Evolutionary conservation across 2,113 vertebrate species (phyloP), one percentile per base, ranked within the genome.

Genomic region (Sardina pilchardus): DNA sequence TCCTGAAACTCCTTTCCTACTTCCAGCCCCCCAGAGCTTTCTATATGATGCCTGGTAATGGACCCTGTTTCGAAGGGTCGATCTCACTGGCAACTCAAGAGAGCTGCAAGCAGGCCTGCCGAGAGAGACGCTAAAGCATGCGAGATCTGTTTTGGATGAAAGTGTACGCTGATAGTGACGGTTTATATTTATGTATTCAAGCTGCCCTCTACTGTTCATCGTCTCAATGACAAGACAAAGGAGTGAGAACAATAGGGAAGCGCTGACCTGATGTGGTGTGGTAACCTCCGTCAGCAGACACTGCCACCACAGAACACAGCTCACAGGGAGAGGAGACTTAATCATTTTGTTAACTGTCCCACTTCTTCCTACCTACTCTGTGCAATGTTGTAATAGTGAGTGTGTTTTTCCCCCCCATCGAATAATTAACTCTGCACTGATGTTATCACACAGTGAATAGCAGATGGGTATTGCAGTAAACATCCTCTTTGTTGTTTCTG

Each of bases 161-260:
- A 78, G 89, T 84, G 85, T 86, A 88, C 90, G 91, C 90, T 88
- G 91, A 88, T 50, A 87, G 84, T 85, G 87, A 78, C 91, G 85
- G 90, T 91, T 92, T 90, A 91, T 93, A 94, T 94, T 93, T 93
- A 94, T 95, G 93, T 91, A 94, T 95, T 94, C 92, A 95, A 95
- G 94, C 94, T 95, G 94, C 95, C 95, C 95, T 95, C 95, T 94
- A 90, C 95, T 95, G 95, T 95, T 93, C 93, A 84, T 85, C 86
- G 87, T 87, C 89, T 92, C 93, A 93, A 95, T 92, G 91, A 94
- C 95, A 95, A 88, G 89, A 89, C 87, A 90, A 91, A 88, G 81
- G 88, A 86, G 84, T 71, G 36, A 81, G 85, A 91, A 94, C 92
- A 87, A 93, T 89, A 89, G 91, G 85, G 80, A 80, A 82, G 50